Evolutionary conservation across 1,140 invertebrate species (phyloP).

Genomic region (Rhagoletis pomonella): DNA sequence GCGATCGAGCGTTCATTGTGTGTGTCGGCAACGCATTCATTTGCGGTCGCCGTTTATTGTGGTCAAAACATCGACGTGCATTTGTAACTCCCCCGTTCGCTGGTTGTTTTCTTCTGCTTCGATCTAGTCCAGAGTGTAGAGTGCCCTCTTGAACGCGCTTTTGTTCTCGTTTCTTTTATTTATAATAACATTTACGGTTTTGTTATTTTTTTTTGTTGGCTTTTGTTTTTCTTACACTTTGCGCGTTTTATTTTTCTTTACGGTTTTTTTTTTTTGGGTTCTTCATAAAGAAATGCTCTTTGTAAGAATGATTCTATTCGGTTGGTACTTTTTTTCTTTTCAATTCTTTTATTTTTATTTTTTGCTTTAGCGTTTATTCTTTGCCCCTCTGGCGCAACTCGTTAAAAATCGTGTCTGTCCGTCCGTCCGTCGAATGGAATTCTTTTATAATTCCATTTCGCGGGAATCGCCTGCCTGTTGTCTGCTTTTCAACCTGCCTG

Average conservation of each 20-base stretch:
- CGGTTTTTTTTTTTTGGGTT: conserved; percentile 23
- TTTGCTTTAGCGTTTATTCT: neutral
- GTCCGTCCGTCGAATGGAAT: conserved; percentile 60
- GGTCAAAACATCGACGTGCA: conserved; percentile 55
- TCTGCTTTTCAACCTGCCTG: neutral
- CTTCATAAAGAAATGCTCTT: conserved; percentile 7
- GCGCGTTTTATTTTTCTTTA: conserved; percentile 55
- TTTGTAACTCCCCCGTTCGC: conserved; percentile 28
- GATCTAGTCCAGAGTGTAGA: conserved; percentile 11
- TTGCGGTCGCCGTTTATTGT: conserved; percentile 68
- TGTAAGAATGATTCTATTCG: conserved; percentile 37
- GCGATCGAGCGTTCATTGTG: conserved; percentile 2
- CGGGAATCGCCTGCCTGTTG: conserved; percentile 63
- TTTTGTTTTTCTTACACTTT: conserved; percentile 53
- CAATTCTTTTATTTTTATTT: conserved; percentile 4
- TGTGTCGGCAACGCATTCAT: conserved; percentile 65
- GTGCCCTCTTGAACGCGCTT: conserved; percentile 43
- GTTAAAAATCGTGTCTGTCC: conserved; percentile 66
- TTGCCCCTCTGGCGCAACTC: conserved; percentile 64
- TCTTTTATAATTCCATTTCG: conserved; percentile 74
- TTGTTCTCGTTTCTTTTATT: conserved; percentile 58
- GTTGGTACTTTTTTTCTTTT: neutral
- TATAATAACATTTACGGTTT: conserved; percentile 56
- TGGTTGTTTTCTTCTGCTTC: conserved; percentile 59
- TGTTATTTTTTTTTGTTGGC: conserved; percentile 42